These are phyloP conservation scores for Byasa hedistus DNA, from an alignment of 2,888 invertebrate genomes.

Conservation along the genomic window DNA sequence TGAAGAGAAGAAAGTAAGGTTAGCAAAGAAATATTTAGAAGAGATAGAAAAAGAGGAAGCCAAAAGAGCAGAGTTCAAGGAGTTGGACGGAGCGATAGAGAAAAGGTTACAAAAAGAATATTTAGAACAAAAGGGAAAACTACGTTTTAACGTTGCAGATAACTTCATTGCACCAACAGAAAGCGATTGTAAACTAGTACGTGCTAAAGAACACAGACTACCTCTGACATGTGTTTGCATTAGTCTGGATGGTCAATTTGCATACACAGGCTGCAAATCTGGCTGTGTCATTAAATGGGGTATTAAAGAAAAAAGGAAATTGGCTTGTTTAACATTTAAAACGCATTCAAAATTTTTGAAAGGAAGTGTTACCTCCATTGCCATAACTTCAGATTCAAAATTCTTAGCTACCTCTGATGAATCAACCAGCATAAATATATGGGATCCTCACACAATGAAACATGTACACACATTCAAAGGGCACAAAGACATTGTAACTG, in stretches of 20 bases:
- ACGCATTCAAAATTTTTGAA: slow-evolving; percentile 62
- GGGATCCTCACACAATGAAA: slow-evolving; percentile 88
- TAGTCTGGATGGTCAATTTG: slow-evolving; percentile 84
- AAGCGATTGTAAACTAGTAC: slow-evolving; percentile 75
- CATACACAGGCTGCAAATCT: slow-evolving; percentile 94
- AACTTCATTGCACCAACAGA: slow-evolving; percentile 56
- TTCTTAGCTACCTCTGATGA: slow-evolving; percentile 83
- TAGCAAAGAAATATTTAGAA: slow-evolving; percentile 93
- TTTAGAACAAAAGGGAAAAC: slow-evolving; percentile 90
- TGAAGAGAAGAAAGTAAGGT: slow-evolving; percentile 92
- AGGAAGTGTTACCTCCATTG: slow-evolving; percentile 82
- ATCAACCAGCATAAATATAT: slow-evolving; percentile 86
- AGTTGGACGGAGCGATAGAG: slow-evolving; percentile 83
- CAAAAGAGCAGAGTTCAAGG: slow-evolving; percentile 82
- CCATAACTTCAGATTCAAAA: slow-evolving; percentile 89
- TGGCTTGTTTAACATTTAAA: slow-evolving; percentile 77
- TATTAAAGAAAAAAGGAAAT: slow-evolving; percentile 81
- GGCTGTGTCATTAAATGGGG: slow-evolving; percentile 93
- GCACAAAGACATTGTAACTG: slow-evolving; percentile 86
- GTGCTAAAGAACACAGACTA: slow-evolving; percentile 88
- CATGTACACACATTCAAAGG: slow-evolving; percentile 90
- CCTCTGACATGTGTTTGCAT: slow-evolving; percentile 90
- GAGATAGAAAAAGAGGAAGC: slow-evolving; percentile 92
- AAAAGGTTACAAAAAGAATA: slow-evolving; percentile 90
- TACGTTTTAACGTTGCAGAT: slow-evolving; percentile 87